Conservation (phyloP, 2,797 vertebrate genomes). For the Salarias fasciatus region DNA sequence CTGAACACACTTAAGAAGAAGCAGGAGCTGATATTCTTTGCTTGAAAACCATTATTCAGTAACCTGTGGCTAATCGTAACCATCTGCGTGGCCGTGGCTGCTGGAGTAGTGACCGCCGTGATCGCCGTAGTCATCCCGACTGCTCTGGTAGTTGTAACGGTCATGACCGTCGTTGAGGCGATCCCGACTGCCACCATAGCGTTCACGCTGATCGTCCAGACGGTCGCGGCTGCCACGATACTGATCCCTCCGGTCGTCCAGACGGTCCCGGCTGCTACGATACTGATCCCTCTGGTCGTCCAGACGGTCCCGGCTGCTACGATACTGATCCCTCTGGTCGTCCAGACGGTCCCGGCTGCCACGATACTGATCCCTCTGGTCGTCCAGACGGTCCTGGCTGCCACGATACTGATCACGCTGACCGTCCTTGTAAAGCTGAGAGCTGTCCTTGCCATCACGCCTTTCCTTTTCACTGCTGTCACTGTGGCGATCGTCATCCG, state of each 20-base stretch:
- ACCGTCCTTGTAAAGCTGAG: conserved; percentile 38
- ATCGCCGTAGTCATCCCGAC: conserved; percentile 33
- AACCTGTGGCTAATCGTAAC: neutral
- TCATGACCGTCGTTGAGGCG: conserved; percentile 12
- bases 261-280: conserved; percentile 40
- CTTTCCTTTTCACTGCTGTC: conserved; percentile 43
- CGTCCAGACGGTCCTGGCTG: conserved; percentile 46
- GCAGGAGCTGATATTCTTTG: no score
- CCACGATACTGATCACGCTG: conserved; percentile 26
- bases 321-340: conserved; percentile 1
- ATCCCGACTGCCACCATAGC: conserved; percentile 33
- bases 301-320: conserved; percentile 45
- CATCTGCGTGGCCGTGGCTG: neutral
- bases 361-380: conserved; percentile 24
- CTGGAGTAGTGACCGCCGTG: conserved; percentile 11
- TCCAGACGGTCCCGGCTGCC: conserved; percentile 52
- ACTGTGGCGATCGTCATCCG: conserved; percentile 58
- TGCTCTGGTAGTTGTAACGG: conserved; percentile 16
- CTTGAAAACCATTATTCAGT: neutral
- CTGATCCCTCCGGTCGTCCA: conserved; percentile 22
- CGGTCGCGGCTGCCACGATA: conserved; percentile 17
- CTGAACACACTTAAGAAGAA: no score
- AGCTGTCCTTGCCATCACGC: conserved; percentile 39
- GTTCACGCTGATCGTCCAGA: conserved; percentile 12
- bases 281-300: conserved; percentile 18